Percentiles rank a stretch among this genome's conserved stretches.
phyloP scores from a whole-genome alignment of 2,113 vertebrate genomes.

The Bagarius yarrelli region DNA sequence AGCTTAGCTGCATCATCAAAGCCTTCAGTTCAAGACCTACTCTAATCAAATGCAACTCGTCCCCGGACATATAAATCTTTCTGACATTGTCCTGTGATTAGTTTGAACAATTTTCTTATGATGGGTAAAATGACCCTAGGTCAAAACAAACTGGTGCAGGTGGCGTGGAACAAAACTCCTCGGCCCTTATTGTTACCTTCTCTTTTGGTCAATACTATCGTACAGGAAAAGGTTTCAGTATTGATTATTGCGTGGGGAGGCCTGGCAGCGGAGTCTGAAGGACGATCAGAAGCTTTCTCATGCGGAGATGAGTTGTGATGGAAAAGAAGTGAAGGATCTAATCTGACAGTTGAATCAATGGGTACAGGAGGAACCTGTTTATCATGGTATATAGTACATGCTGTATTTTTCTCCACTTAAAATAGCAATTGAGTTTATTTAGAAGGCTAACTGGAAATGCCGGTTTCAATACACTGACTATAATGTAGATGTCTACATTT shows the following conservation, averaged over 20 bases:
- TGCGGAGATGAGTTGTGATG: constrained; percentile 29
- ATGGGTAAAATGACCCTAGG: neutral
- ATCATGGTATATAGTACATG: neutral
- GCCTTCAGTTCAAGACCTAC: neutral
- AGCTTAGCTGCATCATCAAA: neutral
- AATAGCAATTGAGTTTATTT: neutral
- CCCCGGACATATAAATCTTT: neutral
- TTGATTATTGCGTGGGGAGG: constrained; percentile 54
- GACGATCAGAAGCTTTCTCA: constrained; percentile 61
- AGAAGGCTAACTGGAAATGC: neutral
- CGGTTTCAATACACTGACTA: neutral
- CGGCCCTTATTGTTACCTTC: constrained; percentile 63
- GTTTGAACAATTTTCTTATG: neutral
- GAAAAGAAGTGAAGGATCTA: constrained; percentile 35
- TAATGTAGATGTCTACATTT: neutral
- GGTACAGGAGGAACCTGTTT: neutral
- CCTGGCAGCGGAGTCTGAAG: constrained; percentile 51
- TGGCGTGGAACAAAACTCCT: constrained; percentile 66
- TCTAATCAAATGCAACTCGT: neutral
- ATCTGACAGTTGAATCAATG: constrained; percentile 32
- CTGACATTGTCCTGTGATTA: neutral
- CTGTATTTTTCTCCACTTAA: neutral
- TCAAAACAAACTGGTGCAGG: constrained; percentile 60
- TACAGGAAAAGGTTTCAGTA: constrained; percentile 72
- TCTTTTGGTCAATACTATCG: constrained; percentile 67